A percentile compares a stretch with the other conserved stretches of the same genome.
Evolutionary conservation across 2,888 invertebrate species (phyloP).

Genomic region (Linnaemya tessellans): DNA sequence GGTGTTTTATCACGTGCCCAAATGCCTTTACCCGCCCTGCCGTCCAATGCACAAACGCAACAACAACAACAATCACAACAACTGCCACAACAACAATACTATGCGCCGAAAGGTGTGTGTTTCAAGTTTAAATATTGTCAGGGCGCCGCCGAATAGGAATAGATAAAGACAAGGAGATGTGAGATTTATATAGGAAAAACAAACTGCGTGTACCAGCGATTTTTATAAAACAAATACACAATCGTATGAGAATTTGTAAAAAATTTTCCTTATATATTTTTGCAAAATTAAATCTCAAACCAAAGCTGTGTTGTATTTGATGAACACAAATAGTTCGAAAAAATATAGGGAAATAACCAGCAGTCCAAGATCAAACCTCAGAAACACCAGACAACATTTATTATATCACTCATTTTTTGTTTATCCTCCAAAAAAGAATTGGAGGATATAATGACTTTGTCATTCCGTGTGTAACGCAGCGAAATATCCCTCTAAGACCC

Average conservation of each 20-base stretch:
- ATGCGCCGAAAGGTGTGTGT: constrained; percentile 88
- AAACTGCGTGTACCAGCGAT: background rate
- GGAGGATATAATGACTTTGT: too few species aligned
- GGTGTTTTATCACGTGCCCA: constrained; percentile 79
- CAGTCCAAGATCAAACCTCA: too few species aligned
- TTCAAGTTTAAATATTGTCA: constrained; percentile 62
- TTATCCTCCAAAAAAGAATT: too few species aligned
- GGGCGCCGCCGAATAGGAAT: constrained; percentile 46
- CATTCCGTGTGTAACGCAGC: too few species aligned
- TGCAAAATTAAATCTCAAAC: too few species aligned
- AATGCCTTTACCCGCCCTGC: constrained; percentile 79
- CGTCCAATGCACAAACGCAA: constrained; percentile 76
- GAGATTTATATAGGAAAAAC: constrained; percentile 17
- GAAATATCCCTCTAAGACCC: too few species aligned
- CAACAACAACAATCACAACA: constrained; percentile 76
- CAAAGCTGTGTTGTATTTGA: too few species aligned
- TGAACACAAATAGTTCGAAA: too few species aligned
- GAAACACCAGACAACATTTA: too few species aligned
- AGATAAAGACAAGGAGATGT: constrained; percentile 35
- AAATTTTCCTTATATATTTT: too few species aligned
- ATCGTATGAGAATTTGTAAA: background rate
- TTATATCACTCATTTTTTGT: too few species aligned
- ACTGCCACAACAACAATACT: constrained; percentile 85
- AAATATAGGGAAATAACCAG: too few species aligned
- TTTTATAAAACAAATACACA: background rate